Percentiles rank a stretch among this genome's conserved stretches.
Evolutionary conservation across 2,797 vertebrate species (phyloP).

Genomic region (Salmo trutta): DNA sequence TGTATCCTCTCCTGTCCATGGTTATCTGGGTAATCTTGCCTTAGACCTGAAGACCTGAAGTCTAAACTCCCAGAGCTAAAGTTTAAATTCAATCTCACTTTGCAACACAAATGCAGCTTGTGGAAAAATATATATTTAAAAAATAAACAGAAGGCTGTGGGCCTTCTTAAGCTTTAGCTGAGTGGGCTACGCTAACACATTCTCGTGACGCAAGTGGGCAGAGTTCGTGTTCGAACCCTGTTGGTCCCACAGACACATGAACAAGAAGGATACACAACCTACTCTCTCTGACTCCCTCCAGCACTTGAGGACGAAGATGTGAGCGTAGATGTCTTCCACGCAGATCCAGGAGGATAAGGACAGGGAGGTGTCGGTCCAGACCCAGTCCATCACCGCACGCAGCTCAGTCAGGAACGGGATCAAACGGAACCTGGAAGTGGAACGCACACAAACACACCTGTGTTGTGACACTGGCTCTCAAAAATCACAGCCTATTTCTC

Average conservation of each 20-base stretch:
- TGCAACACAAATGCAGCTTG: too few relatives aligned
- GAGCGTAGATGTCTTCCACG: slow-evolving; percentile 98
- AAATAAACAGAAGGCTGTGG: too few relatives aligned
- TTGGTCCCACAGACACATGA: not conserved
- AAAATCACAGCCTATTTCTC: too few relatives aligned
- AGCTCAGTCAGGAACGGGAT: slow-evolving; percentile 97
- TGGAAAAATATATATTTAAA: too few relatives aligned
- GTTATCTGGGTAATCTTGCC: not conserved
- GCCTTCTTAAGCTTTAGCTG: too few relatives aligned
- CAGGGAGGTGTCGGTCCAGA: slow-evolving; percentile 98
- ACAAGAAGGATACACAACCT: slow-evolving; percentile 39
- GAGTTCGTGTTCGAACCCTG: not conserved
- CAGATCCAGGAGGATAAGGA: slow-evolving; percentile 99
- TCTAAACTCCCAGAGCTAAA: not conserved
- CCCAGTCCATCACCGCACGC: slow-evolving; percentile 99
- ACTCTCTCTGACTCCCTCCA: slow-evolving; percentile 99
- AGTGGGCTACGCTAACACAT: not conserved
- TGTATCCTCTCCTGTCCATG: not conserved
- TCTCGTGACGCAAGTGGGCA: not conserved
- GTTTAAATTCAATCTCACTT: not conserved
- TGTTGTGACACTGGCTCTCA: too few relatives aligned
- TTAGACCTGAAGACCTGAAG: not conserved
- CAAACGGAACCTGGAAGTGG: slow-evolving; percentile 86
- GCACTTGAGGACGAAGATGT: slow-evolving; percentile 99
- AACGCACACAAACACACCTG: slow-evolving; percentile 3